Evolutionary conservation across 2,113 vertebrate genomes (phyloP).

Genomic region (Todiramphus chloris): DNA sequence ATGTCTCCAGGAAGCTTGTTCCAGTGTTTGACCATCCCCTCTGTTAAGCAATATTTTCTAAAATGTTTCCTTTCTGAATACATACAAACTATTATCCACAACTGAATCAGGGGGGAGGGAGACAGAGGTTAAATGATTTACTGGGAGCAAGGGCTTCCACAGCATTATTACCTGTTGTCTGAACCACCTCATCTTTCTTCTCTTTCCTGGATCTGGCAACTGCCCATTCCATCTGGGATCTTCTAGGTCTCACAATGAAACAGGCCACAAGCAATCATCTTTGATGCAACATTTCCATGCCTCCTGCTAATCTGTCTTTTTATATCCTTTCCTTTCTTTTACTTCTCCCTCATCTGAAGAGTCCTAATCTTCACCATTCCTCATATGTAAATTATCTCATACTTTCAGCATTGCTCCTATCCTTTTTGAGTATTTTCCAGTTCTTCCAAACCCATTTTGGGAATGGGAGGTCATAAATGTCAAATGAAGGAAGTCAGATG

Average conservation of each 20-base stretch:
- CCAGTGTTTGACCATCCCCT: not conserved
- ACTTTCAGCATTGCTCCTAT: not conserved
- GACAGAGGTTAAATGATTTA: too few species aligned
- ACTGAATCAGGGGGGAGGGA: not conserved
- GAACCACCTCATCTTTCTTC: fast-evolving
- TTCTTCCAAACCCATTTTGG: not conserved
- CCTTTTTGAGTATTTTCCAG: not conserved
- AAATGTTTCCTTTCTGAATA: not conserved
- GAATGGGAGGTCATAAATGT: not conserved
- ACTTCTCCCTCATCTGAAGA: not conserved
- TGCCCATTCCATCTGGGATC: not conserved
- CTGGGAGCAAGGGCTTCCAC: not conserved
- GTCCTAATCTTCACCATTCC: not conserved
- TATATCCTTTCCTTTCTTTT: not conserved
- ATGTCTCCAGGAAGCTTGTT: not conserved
- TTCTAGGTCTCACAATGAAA: not conserved
- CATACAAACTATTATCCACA: not conserved
- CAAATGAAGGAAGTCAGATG: not conserved
- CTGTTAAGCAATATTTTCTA: not conserved
- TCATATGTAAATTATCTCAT: not conserved
- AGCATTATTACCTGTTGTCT: not conserved
- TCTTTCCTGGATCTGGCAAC: not conserved
- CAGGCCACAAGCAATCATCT: not conserved
- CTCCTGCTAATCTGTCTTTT: not conserved
- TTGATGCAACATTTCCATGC: not conserved